Evolutionary conservation across 2,113 vertebrate species (phyloP), one percentile per base, ranked within the genome.

Genomic region (Xerus inauris): DNA sequence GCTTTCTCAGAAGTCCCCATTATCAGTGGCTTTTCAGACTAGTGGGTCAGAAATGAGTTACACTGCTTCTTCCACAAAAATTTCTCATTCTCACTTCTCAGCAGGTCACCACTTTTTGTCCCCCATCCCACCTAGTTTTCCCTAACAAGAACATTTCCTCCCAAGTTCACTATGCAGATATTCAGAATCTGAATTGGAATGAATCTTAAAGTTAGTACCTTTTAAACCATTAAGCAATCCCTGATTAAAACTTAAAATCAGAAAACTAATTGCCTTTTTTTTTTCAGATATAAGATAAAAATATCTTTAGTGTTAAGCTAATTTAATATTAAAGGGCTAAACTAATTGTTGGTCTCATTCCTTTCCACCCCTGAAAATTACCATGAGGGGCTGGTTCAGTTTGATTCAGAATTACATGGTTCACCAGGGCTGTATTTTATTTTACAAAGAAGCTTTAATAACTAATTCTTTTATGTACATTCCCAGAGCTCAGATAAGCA

Each of bases 191-290:
- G 30, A 51, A 20, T 16, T 87, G n/a, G 49, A 85, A 59, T 24
- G 4, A 13, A 71, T 64, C 69, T 42, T 38, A 69, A 91, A 51
- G 20, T 73, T 24, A 79, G 12, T 49, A 49, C 64, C 22, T 38
- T 86, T 86, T 57, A 96, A 75, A 87, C 24, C 72, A 92, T 35
- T 85, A 80, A 90, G 51, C 4, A 19, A 62, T 30, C 32, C 6
- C 49, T 87, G 24, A 71, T 82, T 95, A n/a, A 94, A 92, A 69
- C 77, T 59, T n/a, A 79, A 93, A 95, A 91, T 54, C 49, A 87
- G 51, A 62, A 81, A 75, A 45, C 35, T 45, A 42, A 65, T 75
- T 49, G 9, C 45, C 42, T 62, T 82, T 76, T 95, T 62, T 82
- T 76, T 94, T 83, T 73, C 40, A 94, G 65, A 47, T 80, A 13